Percentiles rank a stretch among this genome's conserved stretches.
phyloP scores from a whole-genome alignment of 2,113 vertebrate genomes.

The Rhinoptilus africanus region DNA sequence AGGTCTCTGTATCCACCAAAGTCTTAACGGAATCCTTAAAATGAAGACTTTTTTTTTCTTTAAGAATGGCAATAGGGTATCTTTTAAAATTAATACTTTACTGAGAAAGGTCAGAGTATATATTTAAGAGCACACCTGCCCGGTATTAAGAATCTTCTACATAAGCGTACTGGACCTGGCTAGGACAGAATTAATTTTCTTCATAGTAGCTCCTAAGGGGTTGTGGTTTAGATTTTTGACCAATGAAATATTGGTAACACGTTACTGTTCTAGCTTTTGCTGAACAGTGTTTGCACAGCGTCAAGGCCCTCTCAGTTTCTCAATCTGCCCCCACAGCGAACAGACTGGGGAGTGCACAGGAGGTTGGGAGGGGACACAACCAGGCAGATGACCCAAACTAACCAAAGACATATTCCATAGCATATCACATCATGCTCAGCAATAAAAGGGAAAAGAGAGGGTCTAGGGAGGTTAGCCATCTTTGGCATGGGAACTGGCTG shows the following conservation, averaged over 20 bases:
- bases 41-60: neutral
- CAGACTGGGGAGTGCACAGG: accelerated
- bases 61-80: neutral
- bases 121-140: neutral
- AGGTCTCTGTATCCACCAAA: neutral
- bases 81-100: neutral
- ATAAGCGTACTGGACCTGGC: neutral
- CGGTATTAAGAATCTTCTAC: neutral
- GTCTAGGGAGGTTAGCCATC: neutral
- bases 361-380: neutral
- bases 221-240: neutral
- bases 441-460: neutral
- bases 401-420: neutral
- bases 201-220: neutral
- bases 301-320: neutral
- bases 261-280: neutral
- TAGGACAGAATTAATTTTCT: neutral
- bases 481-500: neutral
- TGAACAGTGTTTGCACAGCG: neutral
- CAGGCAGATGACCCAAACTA: neutral
- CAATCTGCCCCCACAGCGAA: neutral
- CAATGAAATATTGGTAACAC: neutral
- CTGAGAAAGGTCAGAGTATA: neutral
- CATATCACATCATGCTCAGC: neutral
- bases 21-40: neutral